Percentiles rank a stretch among this genome's conserved stretches.
phyloP scores from a whole-genome alignment of 2,888 invertebrate species.

The Himalopsyche japonica region DNA sequence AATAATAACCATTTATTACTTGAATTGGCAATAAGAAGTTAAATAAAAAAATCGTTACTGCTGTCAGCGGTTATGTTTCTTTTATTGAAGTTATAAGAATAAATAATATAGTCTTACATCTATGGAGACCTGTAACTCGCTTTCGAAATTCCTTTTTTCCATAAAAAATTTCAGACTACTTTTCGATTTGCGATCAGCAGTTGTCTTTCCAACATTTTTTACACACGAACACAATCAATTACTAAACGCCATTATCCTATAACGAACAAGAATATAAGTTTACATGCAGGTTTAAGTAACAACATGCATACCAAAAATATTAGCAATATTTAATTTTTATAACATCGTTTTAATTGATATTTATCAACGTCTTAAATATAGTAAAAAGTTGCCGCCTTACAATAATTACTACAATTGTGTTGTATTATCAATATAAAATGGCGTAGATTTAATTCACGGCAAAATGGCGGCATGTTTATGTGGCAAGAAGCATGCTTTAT shows the following conservation, averaged over 20 bases:
- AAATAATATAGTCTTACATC: no score
- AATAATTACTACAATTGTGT: background rate
- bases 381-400: background rate
- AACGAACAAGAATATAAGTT: background rate
- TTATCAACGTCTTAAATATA: background rate
- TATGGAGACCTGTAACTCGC: background rate
- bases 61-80: no score
- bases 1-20: no score
- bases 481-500: background rate
- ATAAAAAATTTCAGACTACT: background rate
- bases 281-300: background rate
- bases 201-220: background rate
- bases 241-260: background rate
- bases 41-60: no score
- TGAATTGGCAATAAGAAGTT: no score
- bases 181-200: background rate
- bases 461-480: background rate
- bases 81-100: no score
- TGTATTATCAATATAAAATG: background rate
- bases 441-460: background rate
- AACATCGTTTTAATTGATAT: background rate
- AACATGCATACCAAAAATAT: background rate
- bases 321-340: background rate
- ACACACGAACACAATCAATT: background rate
- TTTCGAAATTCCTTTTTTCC: background rate